Conservation (phyloP, 2,113 vertebrate genomes). For the Perca fluviatilis region DNA sequence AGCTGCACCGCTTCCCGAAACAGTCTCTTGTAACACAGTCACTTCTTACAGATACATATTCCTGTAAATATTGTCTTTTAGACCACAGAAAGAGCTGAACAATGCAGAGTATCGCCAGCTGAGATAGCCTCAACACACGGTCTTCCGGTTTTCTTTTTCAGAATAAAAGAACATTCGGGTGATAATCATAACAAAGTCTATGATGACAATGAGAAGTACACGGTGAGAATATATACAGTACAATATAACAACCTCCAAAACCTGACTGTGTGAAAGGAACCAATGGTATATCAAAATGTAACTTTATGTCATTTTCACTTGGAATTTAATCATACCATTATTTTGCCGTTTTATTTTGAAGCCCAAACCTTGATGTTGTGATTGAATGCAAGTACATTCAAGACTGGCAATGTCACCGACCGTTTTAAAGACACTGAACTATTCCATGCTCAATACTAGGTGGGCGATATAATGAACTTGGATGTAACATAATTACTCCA, state of each 20-base stretch:
- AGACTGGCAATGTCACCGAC: neutral
- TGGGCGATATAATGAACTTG: neutral
- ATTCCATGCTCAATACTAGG: neutral
- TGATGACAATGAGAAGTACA: neutral
- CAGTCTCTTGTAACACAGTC: neutral
- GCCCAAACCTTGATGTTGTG: neutral
- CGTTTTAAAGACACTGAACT: neutral
- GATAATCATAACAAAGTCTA: too few relatives aligned
- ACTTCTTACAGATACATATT: neutral
- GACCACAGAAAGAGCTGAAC: neutral
- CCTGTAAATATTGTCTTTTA: neutral
- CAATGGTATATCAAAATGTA: neutral
- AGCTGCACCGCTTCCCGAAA: neutral
- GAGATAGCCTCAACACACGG: rapidly evolving
- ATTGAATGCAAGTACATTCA: neutral
- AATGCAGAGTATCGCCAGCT: neutral
- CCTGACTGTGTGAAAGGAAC: neutral
- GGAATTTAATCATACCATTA: neutral
- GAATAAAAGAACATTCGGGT: constrained; percentile 7
- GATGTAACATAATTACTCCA: neutral
- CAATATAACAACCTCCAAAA: neutral
- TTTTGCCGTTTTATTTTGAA: constrained; percentile 35
- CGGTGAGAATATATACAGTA: too few relatives aligned
- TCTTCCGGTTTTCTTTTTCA: constrained; percentile 46
- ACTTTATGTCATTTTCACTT: neutral